Evolutionary conservation across 2,113 vertebrate genomes (phyloP), one percentile per base, ranked within the genome.

Genomic region (Benitochromis conjunctus): DNA sequence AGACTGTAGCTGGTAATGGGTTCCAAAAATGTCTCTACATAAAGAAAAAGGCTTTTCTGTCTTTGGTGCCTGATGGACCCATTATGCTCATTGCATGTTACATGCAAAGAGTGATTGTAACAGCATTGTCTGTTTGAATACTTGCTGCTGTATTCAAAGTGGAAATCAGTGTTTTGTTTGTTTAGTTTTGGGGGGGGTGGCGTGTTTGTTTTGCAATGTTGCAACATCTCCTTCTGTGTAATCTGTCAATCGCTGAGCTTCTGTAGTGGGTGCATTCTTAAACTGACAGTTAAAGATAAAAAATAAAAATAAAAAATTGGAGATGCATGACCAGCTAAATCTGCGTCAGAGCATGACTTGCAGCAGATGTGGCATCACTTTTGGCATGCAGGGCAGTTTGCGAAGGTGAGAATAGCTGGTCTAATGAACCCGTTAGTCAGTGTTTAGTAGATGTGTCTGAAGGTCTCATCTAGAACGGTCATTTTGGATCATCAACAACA

Each of bases 221-320:
- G 58, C 31, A 62, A 36, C 10, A 66, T 41, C 36, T 36, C 34
- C 34, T 13, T 41, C 6, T 41, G 10, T 66, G 4, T 41, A 66
- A 41, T 66, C n/a, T 66, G 34, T 66, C 36, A 66, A 12, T 66
- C 7, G 7, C 62, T 41, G 36, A 66, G 36, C 1, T 66, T 66
- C 21, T 69, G 62, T 69, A 69, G 21, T 41, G 6, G 6, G 4
- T 41, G n/a, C n/a, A 21, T 21, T 6, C 36, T 69, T 41, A 24
- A 41, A 14, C 31, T 38, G 60, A 9, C 12, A 3, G 36, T 66
- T 21, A 1, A 38, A n/a, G 13, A 38, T 11, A 21, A 38, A 26
- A 13, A 66, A 38, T 6, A 64, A 4, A 4, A 7, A 0, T 3
- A 36, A 36, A 1, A 3, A 38, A 2, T 41, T 38, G 12, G 36